These are phyloP conservation scores for Myopa testacea DNA, from an alignment of 2,888 invertebrate species.

Conservation along the genomic window DNA sequence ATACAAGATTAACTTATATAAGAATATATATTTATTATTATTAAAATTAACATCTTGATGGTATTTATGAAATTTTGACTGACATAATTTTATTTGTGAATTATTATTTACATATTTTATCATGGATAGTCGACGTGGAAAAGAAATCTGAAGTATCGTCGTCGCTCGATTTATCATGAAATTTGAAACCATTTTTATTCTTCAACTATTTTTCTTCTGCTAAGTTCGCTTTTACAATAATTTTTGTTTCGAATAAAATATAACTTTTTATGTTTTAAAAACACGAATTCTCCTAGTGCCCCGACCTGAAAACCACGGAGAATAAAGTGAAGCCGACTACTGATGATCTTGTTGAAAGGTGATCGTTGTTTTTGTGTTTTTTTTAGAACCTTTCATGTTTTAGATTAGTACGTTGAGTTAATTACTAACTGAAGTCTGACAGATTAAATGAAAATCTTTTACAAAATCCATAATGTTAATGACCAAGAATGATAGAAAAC, in stretches of 20 bases:
- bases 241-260: too few species aligned
- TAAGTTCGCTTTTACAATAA: not conserved
- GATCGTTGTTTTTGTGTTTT: too few species aligned
- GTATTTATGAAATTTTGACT: slow-evolving; percentile 19
- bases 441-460: not conserved
- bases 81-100: not conserved
- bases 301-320: too few species aligned
- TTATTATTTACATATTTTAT: slow-evolving; percentile 46
- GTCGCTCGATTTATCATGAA: slow-evolving; percentile 56
- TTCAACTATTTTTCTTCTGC: not conserved
- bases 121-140: slow-evolving; percentile 51
- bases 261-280: too few species aligned
- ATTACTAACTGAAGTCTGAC: too few species aligned
- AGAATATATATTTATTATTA: not conserved
- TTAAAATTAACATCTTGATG: slow-evolving; percentile 15
- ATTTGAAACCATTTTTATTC: slow-evolving; percentile 56
- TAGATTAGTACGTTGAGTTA: too few species aligned
- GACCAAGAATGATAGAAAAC: too few species aligned
- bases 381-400: too few species aligned
- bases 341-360: too few species aligned
- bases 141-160: slow-evolving; percentile 53
- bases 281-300: too few species aligned
- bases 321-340: too few species aligned
- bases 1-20: not conserved
- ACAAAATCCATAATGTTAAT: not conserved